Base-by-base conservation (phyloP, 1,140 invertebrate species). In the Apis dorsata region DNA sequence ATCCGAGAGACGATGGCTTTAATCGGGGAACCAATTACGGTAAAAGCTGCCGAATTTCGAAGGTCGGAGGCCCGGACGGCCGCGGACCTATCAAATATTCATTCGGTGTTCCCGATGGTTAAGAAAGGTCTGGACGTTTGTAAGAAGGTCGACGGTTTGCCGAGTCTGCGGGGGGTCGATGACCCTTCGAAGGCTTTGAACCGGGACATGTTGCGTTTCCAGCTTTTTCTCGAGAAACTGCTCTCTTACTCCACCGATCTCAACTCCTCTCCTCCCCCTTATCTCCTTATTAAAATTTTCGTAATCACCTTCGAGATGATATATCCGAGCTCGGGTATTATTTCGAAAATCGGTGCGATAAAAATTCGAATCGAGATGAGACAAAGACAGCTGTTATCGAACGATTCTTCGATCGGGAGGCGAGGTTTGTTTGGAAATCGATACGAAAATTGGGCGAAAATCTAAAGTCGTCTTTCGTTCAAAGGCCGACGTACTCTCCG, bases 401-500 rank as follows among this genome's bases (percentile, higher is more conserved):
- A 24, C 24, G 24, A 76, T 73, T 79, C 70, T 3, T 34, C 34
- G 34, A 34, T 34, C 34, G 34, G 3, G 34, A 0, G 34, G 34
- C 34, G 2, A 3, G 34, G 2, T 34, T 34, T 2, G 34, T 34
- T 34, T 2, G 34, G 34, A 2, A 2, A 3, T 34, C 34, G 34
- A 3, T 34, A 2, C 34, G 34, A 34, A 34, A 34, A 34, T 34
- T 73, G 44, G 60, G 63, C 69, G 76, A 84, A 86, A 84, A 84
- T 87, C 85, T 7, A 81, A 87, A 87, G 86, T 87, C 34, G 34
- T 34, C 34, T 2, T 34, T 2, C 34, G 70, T 88, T 84, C 75
- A 90, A 90, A 89, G 90, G 88, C 85, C 87, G 89, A 90, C 85
- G 87, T 81, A 89, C 88, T 84, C 84, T 84, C 81, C 17, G 83